Evolutionary conservation across 2,113 vertebrate species (phyloP).

Genomic region (Lasiurus cinereus): DNA sequence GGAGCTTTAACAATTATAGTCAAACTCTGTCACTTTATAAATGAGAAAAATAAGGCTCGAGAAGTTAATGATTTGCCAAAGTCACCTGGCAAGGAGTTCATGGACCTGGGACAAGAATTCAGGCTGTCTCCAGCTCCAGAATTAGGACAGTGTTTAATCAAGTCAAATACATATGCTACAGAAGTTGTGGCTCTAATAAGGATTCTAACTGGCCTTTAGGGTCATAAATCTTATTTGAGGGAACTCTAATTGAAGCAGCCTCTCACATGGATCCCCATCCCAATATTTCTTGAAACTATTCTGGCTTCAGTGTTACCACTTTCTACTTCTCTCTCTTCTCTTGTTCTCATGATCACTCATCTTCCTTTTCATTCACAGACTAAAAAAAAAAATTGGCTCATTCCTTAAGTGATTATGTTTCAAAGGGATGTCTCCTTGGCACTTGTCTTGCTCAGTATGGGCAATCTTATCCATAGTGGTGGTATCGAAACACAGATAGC

Average conservation of each 20-base stretch:
- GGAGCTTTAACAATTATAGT: neutral
- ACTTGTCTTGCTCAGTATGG: neutral
- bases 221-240: neutral
- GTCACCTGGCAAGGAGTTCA: conserved; percentile 51
- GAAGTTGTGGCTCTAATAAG: neutral
- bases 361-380: neutral
- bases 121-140: neutral
- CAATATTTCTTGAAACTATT: neutral
- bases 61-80: conserved; percentile 66
- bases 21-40: conserved; percentile 8
- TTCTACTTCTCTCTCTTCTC: neutral
- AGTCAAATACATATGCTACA: neutral
- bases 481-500: neutral
- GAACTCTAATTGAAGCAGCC: neutral
- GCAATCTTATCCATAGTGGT: neutral
- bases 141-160: neutral
- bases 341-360: neutral
- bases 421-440: neutral
- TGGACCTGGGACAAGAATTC: neutral
- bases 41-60: conserved; percentile 30
- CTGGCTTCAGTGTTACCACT: neutral
- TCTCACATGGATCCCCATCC: neutral
- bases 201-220: neutral
- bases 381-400: neutral
- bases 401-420: neutral